Percentiles rank a stretch among this genome's conserved stretches.
These are phyloP conservation scores for Typhlichthys eigenmanni DNA, from an alignment of 2,797 vertebrate species.

Conservation along the genomic window DNA sequence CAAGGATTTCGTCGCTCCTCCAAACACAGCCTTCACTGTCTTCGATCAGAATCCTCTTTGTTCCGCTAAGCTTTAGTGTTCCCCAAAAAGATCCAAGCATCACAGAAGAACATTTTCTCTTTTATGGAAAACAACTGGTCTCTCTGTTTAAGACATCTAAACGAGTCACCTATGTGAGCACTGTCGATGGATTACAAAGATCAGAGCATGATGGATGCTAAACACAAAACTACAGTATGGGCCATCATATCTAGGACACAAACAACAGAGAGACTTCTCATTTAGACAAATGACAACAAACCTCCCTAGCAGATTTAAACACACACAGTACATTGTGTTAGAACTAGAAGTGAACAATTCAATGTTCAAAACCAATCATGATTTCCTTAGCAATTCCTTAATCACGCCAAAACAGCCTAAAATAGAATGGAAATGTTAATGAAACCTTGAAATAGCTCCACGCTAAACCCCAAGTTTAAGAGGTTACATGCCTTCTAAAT, in stretches of 20 bases:
- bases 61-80: constrained; percentile 42
- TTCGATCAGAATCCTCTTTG: constrained; percentile 30
- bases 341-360: constrained; percentile 13
- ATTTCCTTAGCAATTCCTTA: constrained; percentile 44
- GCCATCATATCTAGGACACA: constrained; percentile 32
- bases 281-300: constrained; percentile 40
- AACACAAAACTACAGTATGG: constrained; percentile 56
- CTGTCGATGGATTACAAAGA: constrained; percentile 55
- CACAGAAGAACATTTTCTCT: constrained; percentile 21
- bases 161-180: constrained; percentile 34
- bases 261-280: constrained; percentile 56
- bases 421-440: constrained; percentile 57
- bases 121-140: constrained; percentile 8
- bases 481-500: constrained; percentile 61
- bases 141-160: constrained; percentile 52
- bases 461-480: constrained; percentile 41
- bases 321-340: background rate
- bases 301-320: constrained; percentile 25
- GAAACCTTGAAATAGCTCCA: constrained; percentile 57
- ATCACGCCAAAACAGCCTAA: constrained; percentile 39
- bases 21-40: constrained; percentile 57
- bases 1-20: constrained; percentile 63
- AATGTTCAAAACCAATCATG: constrained; percentile 21
- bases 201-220: constrained; percentile 60
- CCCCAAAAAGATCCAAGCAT: constrained; percentile 43